These are phyloP conservation scores for Ambastaia sidthimunki DNA, from an alignment of 2,797 vertebrate species.

Conservation along the genomic window DNA sequence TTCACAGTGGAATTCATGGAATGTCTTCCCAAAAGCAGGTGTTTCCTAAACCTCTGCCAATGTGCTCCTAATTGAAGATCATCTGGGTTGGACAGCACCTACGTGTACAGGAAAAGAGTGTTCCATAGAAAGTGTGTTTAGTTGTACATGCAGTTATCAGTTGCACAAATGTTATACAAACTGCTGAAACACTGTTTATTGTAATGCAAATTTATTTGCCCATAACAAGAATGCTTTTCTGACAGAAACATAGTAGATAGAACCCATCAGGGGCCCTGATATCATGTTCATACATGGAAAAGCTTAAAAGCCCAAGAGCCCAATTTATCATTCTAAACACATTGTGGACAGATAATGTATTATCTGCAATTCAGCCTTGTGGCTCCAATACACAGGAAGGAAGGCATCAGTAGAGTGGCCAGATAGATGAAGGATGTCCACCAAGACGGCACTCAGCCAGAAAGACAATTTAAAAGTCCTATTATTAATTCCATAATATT, in stretches of 20 bases:
- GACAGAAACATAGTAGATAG: constrained; percentile 2
- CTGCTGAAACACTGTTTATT: constrained; percentile 4
- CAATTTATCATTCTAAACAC: constrained; percentile 71
- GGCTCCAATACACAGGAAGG: constrained; percentile 76
- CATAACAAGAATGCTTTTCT: not conserved
- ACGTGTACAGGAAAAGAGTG: not conserved
- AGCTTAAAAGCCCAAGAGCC: constrained; percentile 46
- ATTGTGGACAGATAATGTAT: constrained; percentile 67
- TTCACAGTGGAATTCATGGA: constrained; percentile 19
- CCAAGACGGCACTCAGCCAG: constrained; percentile 46
- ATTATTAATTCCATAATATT: not conserved
- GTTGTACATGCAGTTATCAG: not conserved
- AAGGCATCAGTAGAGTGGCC: constrained; percentile 67
- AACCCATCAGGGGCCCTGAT: constrained; percentile 68
- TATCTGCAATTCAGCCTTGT: constrained; percentile 79
- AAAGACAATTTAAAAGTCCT: constrained; percentile 12
- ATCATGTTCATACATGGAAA: constrained; percentile 66
- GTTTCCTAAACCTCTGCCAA: constrained; percentile 30
- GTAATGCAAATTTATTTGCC: not conserved
- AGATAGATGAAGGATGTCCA: constrained; percentile 63
- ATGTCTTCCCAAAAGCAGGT: constrained; percentile 38
- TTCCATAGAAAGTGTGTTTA: not conserved
- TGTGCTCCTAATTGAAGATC: constrained; percentile 16
- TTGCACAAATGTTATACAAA: not conserved
- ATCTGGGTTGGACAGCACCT: not conserved